phyloP scores from a whole-genome alignment of 23 tunicate species.

The Corella eumyota region DNA sequence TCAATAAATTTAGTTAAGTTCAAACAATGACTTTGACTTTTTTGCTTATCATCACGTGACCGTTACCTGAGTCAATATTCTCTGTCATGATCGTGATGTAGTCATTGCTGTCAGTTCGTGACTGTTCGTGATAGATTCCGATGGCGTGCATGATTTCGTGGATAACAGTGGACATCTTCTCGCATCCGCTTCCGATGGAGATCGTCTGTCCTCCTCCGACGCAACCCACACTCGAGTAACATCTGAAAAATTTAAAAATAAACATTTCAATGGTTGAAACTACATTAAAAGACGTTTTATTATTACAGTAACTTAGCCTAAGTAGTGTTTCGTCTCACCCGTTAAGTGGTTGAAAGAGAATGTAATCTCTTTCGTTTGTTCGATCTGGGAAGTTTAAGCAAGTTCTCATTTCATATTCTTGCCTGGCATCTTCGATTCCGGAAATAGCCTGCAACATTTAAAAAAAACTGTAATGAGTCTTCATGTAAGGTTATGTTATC shows the following conservation, averaged over 20 bases:
- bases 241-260: too few species aligned
- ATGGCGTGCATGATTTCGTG: slow-evolving; percentile 95
- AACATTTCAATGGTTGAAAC: too few species aligned
- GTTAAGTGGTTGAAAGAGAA: slow-evolving; percentile 19
- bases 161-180: slow-evolving; percentile 40
- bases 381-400: slow-evolving; percentile 56
- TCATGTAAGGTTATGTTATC: background rate
- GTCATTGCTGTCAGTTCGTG: slow-evolving; percentile 83
- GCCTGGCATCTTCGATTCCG: slow-evolving; percentile 74
- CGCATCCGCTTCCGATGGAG: slow-evolving; percentile 88
- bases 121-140: slow-evolving; percentile 89
- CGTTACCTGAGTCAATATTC: slow-evolving; percentile 52
- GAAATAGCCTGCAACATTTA: slow-evolving; percentile 32
- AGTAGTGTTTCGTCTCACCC: slow-evolving; percentile 36
- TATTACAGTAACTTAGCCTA: too few species aligned
- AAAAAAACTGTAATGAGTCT: background rate
- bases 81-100: slow-evolving; percentile 55
- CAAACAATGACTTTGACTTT: too few species aligned
- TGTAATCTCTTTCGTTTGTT: slow-evolving; percentile 43
- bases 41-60: too few species aligned
- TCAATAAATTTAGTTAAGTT: too few species aligned
- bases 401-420: slow-evolving; percentile 76
- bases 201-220: slow-evolving; percentile 66
- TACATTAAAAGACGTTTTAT: too few species aligned
- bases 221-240: slow-evolving; percentile 70